Conservation (phyloP, 64 coral and sea anemone genomes). For the Porites australiensis region DNA sequence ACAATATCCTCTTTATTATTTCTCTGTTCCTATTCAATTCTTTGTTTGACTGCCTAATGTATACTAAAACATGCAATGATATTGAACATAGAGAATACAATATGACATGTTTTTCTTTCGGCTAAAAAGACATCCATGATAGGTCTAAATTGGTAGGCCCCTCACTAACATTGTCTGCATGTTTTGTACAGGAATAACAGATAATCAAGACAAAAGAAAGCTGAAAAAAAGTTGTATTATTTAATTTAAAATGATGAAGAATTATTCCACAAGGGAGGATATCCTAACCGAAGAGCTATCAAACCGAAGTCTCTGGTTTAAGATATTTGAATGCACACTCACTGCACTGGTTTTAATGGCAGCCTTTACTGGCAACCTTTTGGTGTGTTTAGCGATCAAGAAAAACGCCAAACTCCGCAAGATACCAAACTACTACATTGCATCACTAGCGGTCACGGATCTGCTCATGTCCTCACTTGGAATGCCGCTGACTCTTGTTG, state of each 20-base stretch:
- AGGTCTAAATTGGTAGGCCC: no score
- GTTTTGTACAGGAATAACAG: no score
- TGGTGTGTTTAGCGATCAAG: slow-evolving; percentile 43
- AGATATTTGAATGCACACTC: slow-evolving; percentile 28
- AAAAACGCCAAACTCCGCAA: slow-evolving; percentile 58
- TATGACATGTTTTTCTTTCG: no score
- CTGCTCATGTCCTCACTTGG: slow-evolving; percentile 51
- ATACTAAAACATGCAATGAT: no score
- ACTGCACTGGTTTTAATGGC: not conserved
- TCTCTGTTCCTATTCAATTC: no score
- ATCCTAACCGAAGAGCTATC: slow-evolving; percentile 31
- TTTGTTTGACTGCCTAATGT: no score
- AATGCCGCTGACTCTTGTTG: slow-evolving; percentile 62
- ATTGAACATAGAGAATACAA: no score
- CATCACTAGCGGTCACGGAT: slow-evolving; percentile 58
- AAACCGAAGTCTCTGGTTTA: slow-evolving; percentile 21
- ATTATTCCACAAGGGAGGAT: not conserved
- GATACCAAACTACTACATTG: slow-evolving; percentile 70
- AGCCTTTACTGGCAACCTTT: slow-evolving; percentile 50
- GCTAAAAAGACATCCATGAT: no score
- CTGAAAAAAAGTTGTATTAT: no score
- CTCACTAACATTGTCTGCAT: no score
- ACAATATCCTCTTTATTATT: no score
- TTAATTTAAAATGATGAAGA: not conserved
- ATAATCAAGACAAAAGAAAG: no score